Conservation (phyloP, 35 echinoderm and acorn worm species). For the Ptychodera flava region DNA sequence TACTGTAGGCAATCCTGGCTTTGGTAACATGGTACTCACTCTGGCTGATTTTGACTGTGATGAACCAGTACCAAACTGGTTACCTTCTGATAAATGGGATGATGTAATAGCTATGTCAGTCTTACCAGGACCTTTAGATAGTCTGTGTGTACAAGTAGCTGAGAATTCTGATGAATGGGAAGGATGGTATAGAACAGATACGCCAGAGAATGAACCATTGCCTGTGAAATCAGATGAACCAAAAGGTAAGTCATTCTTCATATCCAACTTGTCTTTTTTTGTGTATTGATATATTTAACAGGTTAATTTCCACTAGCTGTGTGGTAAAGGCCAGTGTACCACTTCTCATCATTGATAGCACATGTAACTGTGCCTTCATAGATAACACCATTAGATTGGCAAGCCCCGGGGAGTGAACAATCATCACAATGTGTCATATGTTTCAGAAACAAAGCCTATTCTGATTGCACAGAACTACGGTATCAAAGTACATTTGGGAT, state of each 20-base stretch:
- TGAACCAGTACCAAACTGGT: constrained; percentile 50
- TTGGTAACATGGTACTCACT: constrained; percentile 83
- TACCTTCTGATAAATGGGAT: constrained; percentile 81
- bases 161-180: constrained; percentile 66
- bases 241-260: constrained; percentile 33
- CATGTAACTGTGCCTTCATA: too few species aligned
- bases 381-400: too few species aligned
- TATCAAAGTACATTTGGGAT: too few species aligned
- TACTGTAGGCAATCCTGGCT: constrained; percentile 77
- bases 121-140: constrained; percentile 74
- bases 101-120: constrained; percentile 91
- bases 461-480: too few species aligned
- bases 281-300: neutral
- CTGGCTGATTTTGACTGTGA: constrained; percentile 92
- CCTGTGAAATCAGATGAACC: constrained; percentile 44
- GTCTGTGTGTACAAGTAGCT: constrained; percentile 82
- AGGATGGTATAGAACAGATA: constrained; percentile 61
- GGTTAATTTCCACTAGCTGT: neutral
- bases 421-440: too few species aligned
- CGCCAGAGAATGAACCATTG: constrained; percentile 63
- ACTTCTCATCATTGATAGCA: constrained; percentile 5
- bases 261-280: too few species aligned
- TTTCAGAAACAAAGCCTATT: too few species aligned
- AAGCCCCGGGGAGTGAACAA: too few species aligned
- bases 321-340: neutral